A percentile compares a stretch with the other conserved stretches of the same genome.
These are phyloP conservation scores for Montipora cactus DNA, from an alignment of 64 coral and sea anemone genomes.

Conservation along the genomic window DNA sequence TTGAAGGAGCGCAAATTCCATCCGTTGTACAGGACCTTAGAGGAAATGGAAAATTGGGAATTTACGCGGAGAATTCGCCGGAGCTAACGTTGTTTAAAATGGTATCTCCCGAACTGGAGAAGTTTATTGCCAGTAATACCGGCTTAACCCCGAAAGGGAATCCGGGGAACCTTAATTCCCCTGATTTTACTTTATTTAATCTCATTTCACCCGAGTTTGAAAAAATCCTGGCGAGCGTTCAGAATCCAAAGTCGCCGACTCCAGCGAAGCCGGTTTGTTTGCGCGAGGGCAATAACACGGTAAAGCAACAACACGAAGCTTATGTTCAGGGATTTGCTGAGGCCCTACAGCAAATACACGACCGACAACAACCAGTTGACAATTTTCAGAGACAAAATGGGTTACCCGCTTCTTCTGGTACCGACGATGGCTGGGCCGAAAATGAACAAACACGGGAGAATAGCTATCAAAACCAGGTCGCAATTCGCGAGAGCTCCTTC, in stretches of 20 bases:
- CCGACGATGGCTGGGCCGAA: constrained; percentile 24
- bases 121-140: constrained; percentile 92
- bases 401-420: constrained; percentile 15
- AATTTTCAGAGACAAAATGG: constrained; percentile 52
- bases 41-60: constrained; percentile 48
- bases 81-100: constrained; percentile 90
- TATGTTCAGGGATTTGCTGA: constrained; percentile 94
- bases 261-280: not conserved
- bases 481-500: not conserved
- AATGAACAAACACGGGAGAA: not conserved
- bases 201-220: constrained; percentile 98
- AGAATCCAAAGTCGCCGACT: constrained; percentile 80
- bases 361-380: constrained; percentile 59
- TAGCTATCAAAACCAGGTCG: constrained; percentile 28
- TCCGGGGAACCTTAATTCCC: constrained; percentile 66
- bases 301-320: constrained; percentile 82
- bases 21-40: constrained; percentile 62
- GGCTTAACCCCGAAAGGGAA: constrained; percentile 82
- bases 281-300: constrained; percentile 66
- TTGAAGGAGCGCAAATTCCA: constrained; percentile 31
- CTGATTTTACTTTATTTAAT: constrained; percentile 89
- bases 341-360: constrained; percentile 89
- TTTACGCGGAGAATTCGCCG: constrained; percentile 79
- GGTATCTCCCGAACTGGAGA: constrained; percentile 93
- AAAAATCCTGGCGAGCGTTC: constrained; percentile 88